Base-by-base conservation (phyloP, 2,113 vertebrate genomes). In the Noturus placidus region DNA sequence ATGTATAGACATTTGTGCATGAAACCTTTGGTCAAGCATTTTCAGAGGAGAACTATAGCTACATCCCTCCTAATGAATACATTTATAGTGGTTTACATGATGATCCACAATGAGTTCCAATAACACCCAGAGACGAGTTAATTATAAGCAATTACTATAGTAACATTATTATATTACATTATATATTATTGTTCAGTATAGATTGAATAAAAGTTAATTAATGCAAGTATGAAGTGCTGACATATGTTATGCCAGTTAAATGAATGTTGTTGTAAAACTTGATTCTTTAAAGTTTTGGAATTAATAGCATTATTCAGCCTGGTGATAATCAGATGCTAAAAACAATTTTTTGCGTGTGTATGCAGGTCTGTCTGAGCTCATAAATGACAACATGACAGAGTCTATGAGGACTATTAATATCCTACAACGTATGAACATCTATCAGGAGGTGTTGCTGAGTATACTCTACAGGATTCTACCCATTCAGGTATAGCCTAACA, bases 351-450 rank as follows among this genome's bases (percentile, higher is more conserved):
- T 81, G 54, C 82, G 11, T 82, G 57, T 78, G 72, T 65, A 14
- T 70, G 33, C 92, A 99, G 98, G 98, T 90, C 95, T 99, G 84
- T 95, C 92, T 85, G 96, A 96, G 92, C 95, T 99, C 92, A 96
- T 98, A 92, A 96, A 97, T 93, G 98, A 99, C 94, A 99, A 99
- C 95, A 95, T 95, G 95, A 99, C 98, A 50, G 98, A 99, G 93
- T 99, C 98, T 91, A 96, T 96, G 95, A 96, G 96, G 94, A 99
- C 97, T 90, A 98, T 99, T 94, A 99, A 99, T 93, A 96, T 99
- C 92, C 96, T 99, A 85, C 96, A 98, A 91, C 95, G 97, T 90
- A 99, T 99, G 97, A 99, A 99, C 94, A 96, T 99, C 94, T 99
- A 99, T 95, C 98, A 99, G 91, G 98, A 99, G 91, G 97, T 99